Evolutionary conservation across 2,113 vertebrate genomes (phyloP), one percentile per base, ranked within the genome.

Genomic region (Austrofundulus limnaeus): DNA sequence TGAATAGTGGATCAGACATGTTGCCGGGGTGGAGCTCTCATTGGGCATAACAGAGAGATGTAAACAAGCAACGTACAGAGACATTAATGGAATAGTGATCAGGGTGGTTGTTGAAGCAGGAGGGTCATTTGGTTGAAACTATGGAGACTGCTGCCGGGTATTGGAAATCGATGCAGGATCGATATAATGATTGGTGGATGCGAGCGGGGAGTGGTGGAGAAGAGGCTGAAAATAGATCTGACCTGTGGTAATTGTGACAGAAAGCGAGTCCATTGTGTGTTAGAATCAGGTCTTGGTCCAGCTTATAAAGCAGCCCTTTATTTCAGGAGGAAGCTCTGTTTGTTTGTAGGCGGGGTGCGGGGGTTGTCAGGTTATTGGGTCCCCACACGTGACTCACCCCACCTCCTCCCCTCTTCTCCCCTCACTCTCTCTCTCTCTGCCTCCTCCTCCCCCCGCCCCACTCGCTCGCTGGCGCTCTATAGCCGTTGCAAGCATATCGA

Each of bases 401-500:
- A 66, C 37, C 66, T 17, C 47, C 41, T 43, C 17, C 42, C 64
- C 4, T 23, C 21, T 31, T 23, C 38, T 53, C 14, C 28, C 13
- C 39, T 56, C 50, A 14, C 66, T n/a, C 47, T 14, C 58, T 24
- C 24, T 38, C 52, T 70, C 61, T 56, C 38, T 28, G 58, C 48
- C 60, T 58, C 34, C 41, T 8, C 47, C 64, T 68, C 56, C 59
- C 47, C 62, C 64, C 62, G 7, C 67, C 51, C 52, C 53, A 28
- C 59, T 65, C 72, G 58, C 81, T 83, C 83, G 34, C 80, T 81
- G 62, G 68, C 71, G 71, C 82, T 87, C 77, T 80, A 81, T 87
- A 78, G 81, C 87, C 60, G 86, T 90, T 88, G 88, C 90, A 87
- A 87, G 90, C 75, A 58, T 95, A 96, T 96, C 91, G 95, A 96